A percentile compares a stretch with the other conserved stretches of the same genome.
Conservation (phyloP, 2,888 invertebrate genomes). For the Brachypalpus laphriformis region DNA sequence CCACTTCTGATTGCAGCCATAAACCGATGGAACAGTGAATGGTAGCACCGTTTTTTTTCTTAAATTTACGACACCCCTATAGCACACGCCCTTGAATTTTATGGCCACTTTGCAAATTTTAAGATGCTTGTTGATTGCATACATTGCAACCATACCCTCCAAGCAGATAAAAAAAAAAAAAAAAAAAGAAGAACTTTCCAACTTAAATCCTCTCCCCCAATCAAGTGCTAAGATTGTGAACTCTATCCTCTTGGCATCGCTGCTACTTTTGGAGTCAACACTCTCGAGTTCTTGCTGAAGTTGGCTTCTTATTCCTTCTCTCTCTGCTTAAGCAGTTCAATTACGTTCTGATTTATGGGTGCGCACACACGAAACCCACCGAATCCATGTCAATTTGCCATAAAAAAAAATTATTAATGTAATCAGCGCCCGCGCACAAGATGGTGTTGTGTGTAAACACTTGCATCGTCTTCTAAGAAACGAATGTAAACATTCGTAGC, state of each 20-base stretch:
- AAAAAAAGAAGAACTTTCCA: neutral
- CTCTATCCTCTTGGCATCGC: slow-evolving; percentile 18
- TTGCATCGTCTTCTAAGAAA: slow-evolving; percentile 58
- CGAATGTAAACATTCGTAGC: slow-evolving; percentile 68
- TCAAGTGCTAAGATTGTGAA: slow-evolving; percentile 44
- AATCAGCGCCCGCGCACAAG: slow-evolving; percentile 69
- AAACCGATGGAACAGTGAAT: neutral
- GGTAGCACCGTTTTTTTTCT: neutral
- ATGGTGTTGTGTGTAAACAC: slow-evolving; percentile 70
- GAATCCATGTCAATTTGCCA: slow-evolving; percentile 54
- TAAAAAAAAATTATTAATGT: slow-evolving; percentile 44
- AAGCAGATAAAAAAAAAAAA: neutral
- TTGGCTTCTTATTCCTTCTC: slow-evolving; percentile 40
- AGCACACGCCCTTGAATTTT: slow-evolving; percentile 12
- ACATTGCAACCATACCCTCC: neutral
- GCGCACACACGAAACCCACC: slow-evolving; percentile 39
- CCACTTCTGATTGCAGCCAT: neutral
- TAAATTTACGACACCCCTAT: slow-evolving; percentile 9
- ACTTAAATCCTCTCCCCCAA: slow-evolving; percentile 1
- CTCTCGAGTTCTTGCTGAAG: slow-evolving; percentile 46
- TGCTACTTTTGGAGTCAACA: slow-evolving; percentile 46
- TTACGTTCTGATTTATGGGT: slow-evolving; percentile 58
- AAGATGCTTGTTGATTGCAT: slow-evolving; percentile 31
- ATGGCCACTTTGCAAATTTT: slow-evolving; percentile 32
- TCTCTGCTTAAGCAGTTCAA: slow-evolving; percentile 51